Evolutionary conservation across 1,140 invertebrate species (phyloP).

Genomic region (Zaprionus ornatus): DNA sequence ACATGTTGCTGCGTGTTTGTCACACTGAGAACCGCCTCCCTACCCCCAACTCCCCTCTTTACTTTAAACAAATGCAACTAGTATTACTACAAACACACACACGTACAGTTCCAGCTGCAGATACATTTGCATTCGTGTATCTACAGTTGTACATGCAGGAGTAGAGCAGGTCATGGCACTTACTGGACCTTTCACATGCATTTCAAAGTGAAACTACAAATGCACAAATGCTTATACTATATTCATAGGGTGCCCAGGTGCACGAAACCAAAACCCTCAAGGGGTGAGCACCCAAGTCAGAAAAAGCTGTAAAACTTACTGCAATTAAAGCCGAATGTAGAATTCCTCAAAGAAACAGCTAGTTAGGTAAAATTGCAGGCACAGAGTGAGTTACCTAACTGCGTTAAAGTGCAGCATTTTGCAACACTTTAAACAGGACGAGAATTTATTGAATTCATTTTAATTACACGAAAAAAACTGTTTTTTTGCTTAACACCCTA

Average conservation of each 20-base stretch:
- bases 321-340: not conserved
- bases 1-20: constrained; percentile 63
- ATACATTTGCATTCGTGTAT: not conserved
- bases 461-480: too few species aligned
- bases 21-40: not conserved
- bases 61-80: constrained; percentile 25
- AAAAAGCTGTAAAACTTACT: not conserved
- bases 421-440: not conserved
- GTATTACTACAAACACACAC: not conserved
- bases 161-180: not conserved
- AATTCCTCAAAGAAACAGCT: not conserved
- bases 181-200: not conserved
- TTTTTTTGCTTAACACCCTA: too few species aligned
- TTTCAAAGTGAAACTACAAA: not conserved
- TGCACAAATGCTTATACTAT: not conserved
- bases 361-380: not conserved
- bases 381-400: not conserved
- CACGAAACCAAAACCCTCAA: not conserved
- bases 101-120: not conserved
- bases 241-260: not conserved
- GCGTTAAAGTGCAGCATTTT: not conserved
- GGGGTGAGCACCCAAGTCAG: not conserved
- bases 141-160: not conserved
- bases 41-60: not conserved
- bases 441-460: too few species aligned